phyloP scores from a whole-genome alignment of 2,113 vertebrate genomes.

The Chinchilla lanigera region DNA sequence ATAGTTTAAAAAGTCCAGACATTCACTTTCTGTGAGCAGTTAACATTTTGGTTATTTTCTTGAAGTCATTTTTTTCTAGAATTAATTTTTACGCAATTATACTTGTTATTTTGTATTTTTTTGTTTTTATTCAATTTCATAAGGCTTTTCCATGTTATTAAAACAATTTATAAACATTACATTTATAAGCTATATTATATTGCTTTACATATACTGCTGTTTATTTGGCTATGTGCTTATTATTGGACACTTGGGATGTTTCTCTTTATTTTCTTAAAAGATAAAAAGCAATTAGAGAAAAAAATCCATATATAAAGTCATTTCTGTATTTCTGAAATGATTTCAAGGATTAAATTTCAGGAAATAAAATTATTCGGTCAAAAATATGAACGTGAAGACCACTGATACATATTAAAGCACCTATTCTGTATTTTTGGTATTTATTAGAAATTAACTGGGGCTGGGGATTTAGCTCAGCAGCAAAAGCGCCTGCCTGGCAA shows the following conservation, averaged over 20 bases:
- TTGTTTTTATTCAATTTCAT: conserved; percentile 42
- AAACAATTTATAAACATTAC: conserved; percentile 66
- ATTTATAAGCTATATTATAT: conserved; percentile 47
- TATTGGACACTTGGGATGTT: conserved; percentile 50
- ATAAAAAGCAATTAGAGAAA: background rate
- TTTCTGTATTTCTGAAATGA: conserved; percentile 48
- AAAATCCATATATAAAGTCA: background rate
- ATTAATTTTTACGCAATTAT: conserved; percentile 46
- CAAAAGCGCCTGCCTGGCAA: no score
- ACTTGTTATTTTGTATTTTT: conserved; percentile 37
- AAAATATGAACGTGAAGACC: background rate
- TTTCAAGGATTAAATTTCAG: conserved; percentile 44
- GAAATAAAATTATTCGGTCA: background rate
- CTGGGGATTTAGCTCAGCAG: no score
- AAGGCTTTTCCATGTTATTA: conserved; percentile 50
- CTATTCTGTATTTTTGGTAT: background rate
- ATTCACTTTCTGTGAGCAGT: conserved; percentile 21
- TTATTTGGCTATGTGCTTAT: conserved; percentile 40
- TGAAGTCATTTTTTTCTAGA: conserved; percentile 27
- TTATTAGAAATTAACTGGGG: conserved; percentile 9
- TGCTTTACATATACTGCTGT: conserved; percentile 38
- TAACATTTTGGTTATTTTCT: conserved; percentile 63
- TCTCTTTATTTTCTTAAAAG: conserved; percentile 40
- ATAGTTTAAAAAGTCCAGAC: conserved; percentile 48
- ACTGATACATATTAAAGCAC: background rate